These are phyloP conservation scores for Agelastica alni DNA, from an alignment of 2,888 invertebrate species.

Conservation along the genomic window DNA sequence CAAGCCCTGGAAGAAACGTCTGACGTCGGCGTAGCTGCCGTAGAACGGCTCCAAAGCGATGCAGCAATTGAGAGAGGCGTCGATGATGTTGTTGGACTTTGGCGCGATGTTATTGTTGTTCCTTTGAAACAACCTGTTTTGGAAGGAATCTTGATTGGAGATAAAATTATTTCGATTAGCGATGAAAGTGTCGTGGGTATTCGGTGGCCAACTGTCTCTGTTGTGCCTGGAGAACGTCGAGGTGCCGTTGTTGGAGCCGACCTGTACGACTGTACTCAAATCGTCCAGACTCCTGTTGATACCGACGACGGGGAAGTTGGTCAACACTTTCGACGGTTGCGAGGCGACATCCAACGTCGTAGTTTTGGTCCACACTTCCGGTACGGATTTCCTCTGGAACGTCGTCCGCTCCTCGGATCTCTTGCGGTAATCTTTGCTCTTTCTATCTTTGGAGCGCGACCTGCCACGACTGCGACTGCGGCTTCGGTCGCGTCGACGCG, in stretches of 20 bases:
- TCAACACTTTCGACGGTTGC: not conserved
- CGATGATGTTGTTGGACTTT: not conserved
- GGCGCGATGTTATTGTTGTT: constrained; percentile 24
- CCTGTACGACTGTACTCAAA: not conserved
- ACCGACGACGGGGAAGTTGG: not conserved
- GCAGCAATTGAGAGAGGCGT: constrained; percentile 55
- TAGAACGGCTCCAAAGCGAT: constrained; percentile 74
- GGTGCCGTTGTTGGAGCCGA: constrained; percentile 29
- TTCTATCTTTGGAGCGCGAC: constrained; percentile 56
- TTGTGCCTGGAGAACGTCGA: constrained; percentile 13
- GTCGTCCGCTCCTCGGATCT: constrained; percentile 36
- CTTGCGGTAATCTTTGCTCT: constrained; percentile 44
- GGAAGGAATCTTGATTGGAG: constrained; percentile 16
- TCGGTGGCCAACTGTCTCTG: constrained; percentile 21
- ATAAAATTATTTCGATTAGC: constrained; percentile 10
- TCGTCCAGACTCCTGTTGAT: not conserved
- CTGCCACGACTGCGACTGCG: constrained; percentile 27
- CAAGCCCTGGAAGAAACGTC: constrained; percentile 79
- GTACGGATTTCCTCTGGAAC: constrained; percentile 8
- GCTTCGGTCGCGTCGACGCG: constrained; percentile 61
- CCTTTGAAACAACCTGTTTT: constrained; percentile 32
- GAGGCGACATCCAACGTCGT: constrained; percentile 12
- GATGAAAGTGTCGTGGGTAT: constrained; percentile 7
- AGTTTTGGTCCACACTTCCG: not conserved
- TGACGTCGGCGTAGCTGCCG: constrained; percentile 78